These are phyloP conservation scores for Ageneiosus marmoratus DNA, from an alignment of 2,113 vertebrate species.

Conservation along the genomic window DNA sequence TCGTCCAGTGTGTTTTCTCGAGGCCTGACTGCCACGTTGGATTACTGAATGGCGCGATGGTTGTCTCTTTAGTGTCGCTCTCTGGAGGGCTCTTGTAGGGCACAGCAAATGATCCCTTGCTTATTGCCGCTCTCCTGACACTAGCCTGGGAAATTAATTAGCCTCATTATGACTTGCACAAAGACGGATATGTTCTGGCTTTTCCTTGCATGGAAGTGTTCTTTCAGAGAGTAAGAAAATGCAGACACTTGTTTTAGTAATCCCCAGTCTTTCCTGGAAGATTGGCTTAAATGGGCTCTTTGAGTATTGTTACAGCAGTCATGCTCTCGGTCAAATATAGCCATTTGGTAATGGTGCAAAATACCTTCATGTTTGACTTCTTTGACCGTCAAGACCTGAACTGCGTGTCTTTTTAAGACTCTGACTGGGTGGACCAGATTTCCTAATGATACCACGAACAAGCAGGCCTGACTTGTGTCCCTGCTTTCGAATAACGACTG, in stretches of 20 bases:
- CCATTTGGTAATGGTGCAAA: neutral
- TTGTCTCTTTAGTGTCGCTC: slow-evolving; percentile 50
- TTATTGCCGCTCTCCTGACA: slow-evolving; percentile 58
- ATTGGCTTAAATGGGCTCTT: neutral
- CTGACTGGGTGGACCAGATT: slow-evolving; percentile 17
- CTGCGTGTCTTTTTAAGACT: neutral
- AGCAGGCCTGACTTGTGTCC: slow-evolving; percentile 41
- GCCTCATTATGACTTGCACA: slow-evolving; percentile 55
- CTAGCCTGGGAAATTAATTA: slow-evolving; percentile 57
- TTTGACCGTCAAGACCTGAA: neutral
- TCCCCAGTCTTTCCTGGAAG: neutral
- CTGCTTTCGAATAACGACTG: slow-evolving; percentile 35
- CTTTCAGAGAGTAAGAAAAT: slow-evolving; percentile 22
- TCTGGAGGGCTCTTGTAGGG: slow-evolving; percentile 59
- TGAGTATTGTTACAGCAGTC: neutral
- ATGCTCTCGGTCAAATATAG: neutral
- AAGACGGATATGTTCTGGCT: slow-evolving; percentile 51
- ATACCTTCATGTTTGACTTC: neutral
- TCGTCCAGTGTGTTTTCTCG: slow-evolving; percentile 35
- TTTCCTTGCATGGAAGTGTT: slow-evolving; percentile 16
- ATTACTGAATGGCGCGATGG: slow-evolving; percentile 39
- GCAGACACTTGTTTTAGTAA: slow-evolving; percentile 14
- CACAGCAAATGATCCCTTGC: slow-evolving; percentile 56
- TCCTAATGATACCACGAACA: slow-evolving; percentile 18
- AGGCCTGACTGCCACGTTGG: slow-evolving; percentile 23